Percentiles rank a stretch among this genome's conserved stretches.
Evolutionary conservation across 1,140 invertebrate species (phyloP).

Genomic region (Eubasilissa regina): DNA sequence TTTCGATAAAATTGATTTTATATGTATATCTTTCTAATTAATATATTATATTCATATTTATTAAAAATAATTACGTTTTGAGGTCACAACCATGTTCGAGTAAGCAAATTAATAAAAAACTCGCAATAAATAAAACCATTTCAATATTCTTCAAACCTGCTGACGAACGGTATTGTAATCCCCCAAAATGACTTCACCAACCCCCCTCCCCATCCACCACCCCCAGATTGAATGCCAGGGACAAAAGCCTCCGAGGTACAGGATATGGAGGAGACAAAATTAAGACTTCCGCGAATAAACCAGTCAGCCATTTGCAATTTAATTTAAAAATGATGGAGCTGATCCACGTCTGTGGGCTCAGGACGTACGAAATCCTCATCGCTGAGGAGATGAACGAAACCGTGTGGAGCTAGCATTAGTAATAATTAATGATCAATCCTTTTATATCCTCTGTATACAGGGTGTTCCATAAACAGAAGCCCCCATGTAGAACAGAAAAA

Average conservation of each 20-base stretch:
- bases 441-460: no score
- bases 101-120: not conserved
- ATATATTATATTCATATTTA: no score
- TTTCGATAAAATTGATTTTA: no score
- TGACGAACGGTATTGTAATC: not conserved
- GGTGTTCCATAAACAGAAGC: no score
- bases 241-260: constrained; percentile 10
- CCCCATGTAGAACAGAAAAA: no score
- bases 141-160: constrained; percentile 16
- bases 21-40: no score
- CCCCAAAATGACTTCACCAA: not conserved
- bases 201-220: not conserved
- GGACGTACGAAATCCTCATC: no score
- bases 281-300: not conserved
- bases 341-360: not conserved
- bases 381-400: not conserved
- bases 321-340: constrained; percentile 18
- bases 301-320: constrained; percentile 27
- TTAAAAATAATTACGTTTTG: no score
- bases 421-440: no score
- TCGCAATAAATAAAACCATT: not conserved
- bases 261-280: constrained; percentile 21
- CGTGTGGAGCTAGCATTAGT: no score
- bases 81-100: no score
- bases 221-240: constrained; percentile 4